Evolutionary conservation across 1,140 invertebrate genomes (phyloP), one percentile per base, ranked within the genome.

Genomic region (Drosophila bipectinata): DNA sequence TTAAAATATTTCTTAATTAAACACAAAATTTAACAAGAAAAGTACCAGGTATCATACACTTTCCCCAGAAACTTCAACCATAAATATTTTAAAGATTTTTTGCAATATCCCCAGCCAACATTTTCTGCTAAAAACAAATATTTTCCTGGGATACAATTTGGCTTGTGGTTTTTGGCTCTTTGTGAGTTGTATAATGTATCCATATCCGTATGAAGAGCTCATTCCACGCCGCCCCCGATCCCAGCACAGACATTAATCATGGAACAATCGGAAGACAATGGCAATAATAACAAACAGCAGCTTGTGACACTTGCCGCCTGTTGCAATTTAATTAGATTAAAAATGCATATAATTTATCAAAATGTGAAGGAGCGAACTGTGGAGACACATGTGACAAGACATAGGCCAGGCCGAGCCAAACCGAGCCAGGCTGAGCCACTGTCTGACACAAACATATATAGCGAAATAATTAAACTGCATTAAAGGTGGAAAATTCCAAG

Each of bases 391-490:
- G 83, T 75, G 78, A 87, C 48, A 82, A 80, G 82, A 78, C 78
- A 81, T 79, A 72, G 73, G 59, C 76, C 77, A 71, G 41, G 48
- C 53, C 41, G 44, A 61, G 59, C 76, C 77, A 71, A 34, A 44
- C 53, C 41, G 44, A 61, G 26, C 76, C 77, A 66, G 30, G 48
- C 32, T 3, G 12, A 10, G 34, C 12, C 61, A 59, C 32, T 34
- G 14, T 41, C 32, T 24, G 57, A 54, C 60, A 48, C 77, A 67
- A 62, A 47, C 47, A 67, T 72, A 18, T 18, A 62, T 57, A 64
- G 84, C 67, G 68, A 77, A 85, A 78, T 82, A 87, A 85, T 85
- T 85, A 72, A 87, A 82, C 87, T 87, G 82, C 82, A 85, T 87
- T 87, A 82, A 74, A 87, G 15, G 15, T 15, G 44, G 44, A 10